Evolutionary conservation across 2,888 invertebrate species (phyloP), one percentile per base, ranked within the genome.

Genomic region (Rotaria socialis): DNA sequence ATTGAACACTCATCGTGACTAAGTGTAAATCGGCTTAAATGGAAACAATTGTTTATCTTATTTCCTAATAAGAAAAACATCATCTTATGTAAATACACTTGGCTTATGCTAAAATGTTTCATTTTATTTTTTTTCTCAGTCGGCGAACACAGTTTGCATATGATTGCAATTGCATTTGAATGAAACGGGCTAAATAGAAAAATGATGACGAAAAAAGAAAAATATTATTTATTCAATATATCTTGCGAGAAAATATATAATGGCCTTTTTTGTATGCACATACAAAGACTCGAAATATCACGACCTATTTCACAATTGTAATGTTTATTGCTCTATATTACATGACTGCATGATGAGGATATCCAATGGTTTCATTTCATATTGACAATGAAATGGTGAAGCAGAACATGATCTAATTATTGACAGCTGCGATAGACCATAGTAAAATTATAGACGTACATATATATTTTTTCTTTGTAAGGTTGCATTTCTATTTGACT

Each of bases 1-100:
- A 22, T 55, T 22, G 3, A 55, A 55, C 55, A 55, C 55, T 55
- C 22, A 52, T 35, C 35, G 22, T 22, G 22, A 55, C 22, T 24
- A 24, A 24, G 56, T 56, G 67, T 67, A 35, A 67, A 67, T 67
- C 19, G 67, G 19, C 35, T 41, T 35, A 35, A 35, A 35, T 67
- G 35, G 16, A 67, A 67, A 67, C 35, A 67, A 67, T 67, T 67
- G 67, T 67, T 67, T 67, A 67, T 35, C 35, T 67, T 67, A 67
- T 67, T 67, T 52, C 16, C 16, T 35, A 67, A 67, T 16, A 35
- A 67, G 3, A 7, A 35, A 27, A 67, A 67, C 35, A 67, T 67
- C 35, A 35, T 67, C 19, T 14, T 16, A 35, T 35, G 67, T 67
- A 67, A 19, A 67, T 14, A 67, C 67, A 35, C 35, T 19, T 27